Evolutionary conservation across 2,888 invertebrate genomes (phyloP).

Genomic region (Furcula furcula): DNA sequence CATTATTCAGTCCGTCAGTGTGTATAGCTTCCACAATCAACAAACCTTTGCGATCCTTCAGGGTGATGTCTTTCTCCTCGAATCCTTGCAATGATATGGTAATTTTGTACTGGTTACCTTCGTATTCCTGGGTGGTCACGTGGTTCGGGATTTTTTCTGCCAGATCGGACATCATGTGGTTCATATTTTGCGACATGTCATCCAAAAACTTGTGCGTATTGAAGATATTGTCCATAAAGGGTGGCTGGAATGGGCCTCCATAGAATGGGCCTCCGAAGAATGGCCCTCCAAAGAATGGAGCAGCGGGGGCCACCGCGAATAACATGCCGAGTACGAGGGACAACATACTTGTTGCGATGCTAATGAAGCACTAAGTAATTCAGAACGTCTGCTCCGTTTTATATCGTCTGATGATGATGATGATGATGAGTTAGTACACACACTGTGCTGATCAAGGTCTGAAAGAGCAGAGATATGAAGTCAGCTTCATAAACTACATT

Average conservation of each 20-base stretch:
- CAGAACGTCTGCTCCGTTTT: constrained; percentile 18
- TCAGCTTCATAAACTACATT: too few relatives aligned
- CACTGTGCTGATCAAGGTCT: too few relatives aligned
- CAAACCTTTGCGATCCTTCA: constrained; percentile 58
- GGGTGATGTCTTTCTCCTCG: constrained; percentile 59
- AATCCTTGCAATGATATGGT: constrained; percentile 48
- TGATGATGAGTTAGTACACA: too few relatives aligned
- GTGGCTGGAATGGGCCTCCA: constrained; percentile 10
- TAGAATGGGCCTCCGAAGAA: constrained; percentile 15
- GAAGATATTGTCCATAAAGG: constrained; percentile 43
- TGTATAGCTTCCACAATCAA: constrained; percentile 63
- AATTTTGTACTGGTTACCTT: constrained; percentile 54
- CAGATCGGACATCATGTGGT: constrained; percentile 46
- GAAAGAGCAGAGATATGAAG: too few relatives aligned
- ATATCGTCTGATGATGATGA: too few relatives aligned
- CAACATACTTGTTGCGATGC: constrained; percentile 36
- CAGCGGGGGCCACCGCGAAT: constrained; percentile 48
- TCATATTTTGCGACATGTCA: constrained; percentile 45
- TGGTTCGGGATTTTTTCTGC: constrained; percentile 42
- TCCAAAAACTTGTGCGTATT: constrained; percentile 57
- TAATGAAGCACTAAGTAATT: constrained; percentile 20
- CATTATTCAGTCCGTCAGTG: constrained; percentile 20
- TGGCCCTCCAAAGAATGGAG: constrained; percentile 31
- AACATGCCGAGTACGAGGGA: constrained; percentile 39
- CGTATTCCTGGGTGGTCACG: constrained; percentile 33